Percentiles rank a stretch among this genome's conserved stretches.
Evolutionary conservation across 2,888 invertebrate genomes (phyloP).

Genomic region (Steromphala cineraria): DNA sequence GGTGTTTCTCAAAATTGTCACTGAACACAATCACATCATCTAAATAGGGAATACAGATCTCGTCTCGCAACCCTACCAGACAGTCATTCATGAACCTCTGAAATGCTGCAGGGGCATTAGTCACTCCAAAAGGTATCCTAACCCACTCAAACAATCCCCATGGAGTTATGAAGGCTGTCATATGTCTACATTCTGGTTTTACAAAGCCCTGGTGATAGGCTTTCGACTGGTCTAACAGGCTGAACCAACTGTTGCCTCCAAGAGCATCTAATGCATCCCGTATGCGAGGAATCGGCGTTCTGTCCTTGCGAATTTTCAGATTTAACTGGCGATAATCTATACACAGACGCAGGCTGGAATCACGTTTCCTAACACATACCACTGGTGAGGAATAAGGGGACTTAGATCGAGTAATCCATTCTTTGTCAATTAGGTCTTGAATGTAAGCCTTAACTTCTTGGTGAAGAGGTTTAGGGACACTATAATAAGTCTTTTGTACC

Average conservation of each 20-base stretch:
- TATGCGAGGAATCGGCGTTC: slow-evolving; percentile 40
- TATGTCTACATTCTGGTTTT: slow-evolving; percentile 12
- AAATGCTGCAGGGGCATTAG: slow-evolving; percentile 23
- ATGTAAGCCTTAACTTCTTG: slow-evolving; percentile 47
- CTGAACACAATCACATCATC: slow-evolving; percentile 34
- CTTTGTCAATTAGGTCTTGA: slow-evolving; percentile 30
- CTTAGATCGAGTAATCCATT: slow-evolving; percentile 33
- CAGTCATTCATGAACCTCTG: slow-evolving; percentile 33
- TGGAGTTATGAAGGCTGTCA: slow-evolving; percentile 37
- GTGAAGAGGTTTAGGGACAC: slow-evolving; percentile 38
- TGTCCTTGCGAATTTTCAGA: too few relatives aligned
- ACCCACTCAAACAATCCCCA: slow-evolving; percentile 33
- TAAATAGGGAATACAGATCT: slow-evolving; percentile 27
- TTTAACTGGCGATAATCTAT: slow-evolving; percentile 33
- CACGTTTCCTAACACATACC: slow-evolving; percentile 35
- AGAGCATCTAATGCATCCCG: slow-evolving; percentile 29
- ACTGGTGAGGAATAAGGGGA: slow-evolving; percentile 31
- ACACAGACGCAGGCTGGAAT: slow-evolving; percentile 31
- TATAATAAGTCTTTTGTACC: slow-evolving; percentile 34
- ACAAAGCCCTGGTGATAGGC: slow-evolving; percentile 38
- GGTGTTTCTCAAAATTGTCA: slow-evolving; percentile 21
- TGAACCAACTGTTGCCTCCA: slow-evolving; percentile 32
- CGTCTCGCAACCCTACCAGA: slow-evolving; percentile 19
- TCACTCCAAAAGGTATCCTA: slow-evolving; percentile 34
- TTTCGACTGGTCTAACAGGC: slow-evolving; percentile 26